Percentiles rank a stretch among this genome's conserved stretches.
phyloP scores from a whole-genome alignment of 2,113 vertebrate species.

The Reinhardtius hippoglossoides region DNA sequence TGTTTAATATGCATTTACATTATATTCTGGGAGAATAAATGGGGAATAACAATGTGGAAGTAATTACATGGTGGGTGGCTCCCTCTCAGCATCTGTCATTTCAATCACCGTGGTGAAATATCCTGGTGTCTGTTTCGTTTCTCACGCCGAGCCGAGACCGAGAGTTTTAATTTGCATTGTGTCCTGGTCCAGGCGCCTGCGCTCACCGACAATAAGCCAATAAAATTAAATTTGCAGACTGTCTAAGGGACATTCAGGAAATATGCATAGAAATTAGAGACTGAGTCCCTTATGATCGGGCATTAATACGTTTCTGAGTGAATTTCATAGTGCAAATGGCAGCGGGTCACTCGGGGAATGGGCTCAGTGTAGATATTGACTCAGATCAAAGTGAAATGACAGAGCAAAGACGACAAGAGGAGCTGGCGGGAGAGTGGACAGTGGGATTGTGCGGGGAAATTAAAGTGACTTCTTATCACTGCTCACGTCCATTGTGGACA shows the following conservation, averaged over 20 bases:
- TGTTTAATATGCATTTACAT: slow-evolving; percentile 72
- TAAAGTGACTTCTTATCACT: slow-evolving; percentile 43
- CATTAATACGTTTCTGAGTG: slow-evolving; percentile 66
- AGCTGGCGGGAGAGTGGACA: slow-evolving; percentile 27
- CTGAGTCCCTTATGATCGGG: slow-evolving; percentile 50
- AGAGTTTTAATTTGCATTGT: slow-evolving; percentile 66
- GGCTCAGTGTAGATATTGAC: slow-evolving; percentile 65
- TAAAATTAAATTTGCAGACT: neutral
- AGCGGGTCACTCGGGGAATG: slow-evolving; percentile 43
- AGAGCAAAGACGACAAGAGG: slow-evolving; percentile 47
- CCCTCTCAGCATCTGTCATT: slow-evolving; percentile 72
- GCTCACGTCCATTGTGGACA: slow-evolving; percentile 48
- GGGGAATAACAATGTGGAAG: slow-evolving; percentile 74
- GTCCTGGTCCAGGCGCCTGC: slow-evolving; percentile 21
- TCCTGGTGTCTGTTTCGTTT: slow-evolving; percentile 64
- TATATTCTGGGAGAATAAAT: slow-evolving; percentile 68
- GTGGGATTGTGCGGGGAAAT: slow-evolving; percentile 21
- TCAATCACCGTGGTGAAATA: slow-evolving; percentile 67
- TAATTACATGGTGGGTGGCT: slow-evolving; percentile 77
- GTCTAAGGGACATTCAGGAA: slow-evolving; percentile 1
- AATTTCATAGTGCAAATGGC: slow-evolving; percentile 63
- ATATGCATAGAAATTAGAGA: slow-evolving; percentile 46
- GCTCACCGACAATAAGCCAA: slow-evolving; percentile 48
- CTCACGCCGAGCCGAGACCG: slow-evolving; percentile 44
- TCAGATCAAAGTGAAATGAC: slow-evolving; percentile 67